Conservation (phyloP, 2,797 vertebrate species). For the Vespertilio murinus region DNA sequence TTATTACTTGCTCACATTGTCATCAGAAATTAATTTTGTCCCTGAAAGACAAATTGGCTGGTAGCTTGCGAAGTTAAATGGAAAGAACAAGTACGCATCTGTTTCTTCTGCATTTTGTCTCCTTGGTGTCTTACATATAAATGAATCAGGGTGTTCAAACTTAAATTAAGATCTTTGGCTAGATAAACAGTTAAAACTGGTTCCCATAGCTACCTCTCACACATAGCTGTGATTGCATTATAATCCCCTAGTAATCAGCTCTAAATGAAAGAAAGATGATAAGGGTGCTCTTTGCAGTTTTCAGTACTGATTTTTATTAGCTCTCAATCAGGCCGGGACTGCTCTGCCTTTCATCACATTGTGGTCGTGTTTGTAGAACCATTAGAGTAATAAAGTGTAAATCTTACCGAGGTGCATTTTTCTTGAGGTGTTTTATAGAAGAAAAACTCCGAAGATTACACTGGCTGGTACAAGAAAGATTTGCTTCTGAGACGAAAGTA, state of each 20-base stretch:
- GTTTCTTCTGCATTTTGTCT: slow-evolving; percentile 95
- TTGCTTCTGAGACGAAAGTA: slow-evolving; percentile 83
- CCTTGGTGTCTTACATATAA: slow-evolving; percentile 99
- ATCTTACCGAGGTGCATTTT: slow-evolving; percentile 87
- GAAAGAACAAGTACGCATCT: slow-evolving; percentile 96
- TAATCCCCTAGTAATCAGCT: slow-evolving; percentile 99
- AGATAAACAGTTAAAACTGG: slow-evolving; percentile 99
- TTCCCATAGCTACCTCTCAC: slow-evolving; percentile 99
- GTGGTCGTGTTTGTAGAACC: slow-evolving; percentile 94
- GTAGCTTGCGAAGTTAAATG: slow-evolving; percentile 97
- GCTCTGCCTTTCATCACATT: slow-evolving; percentile 92
- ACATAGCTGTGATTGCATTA: slow-evolving; percentile 99
- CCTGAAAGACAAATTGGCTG: slow-evolving; percentile 99
- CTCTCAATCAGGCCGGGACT: slow-evolving; percentile 96
- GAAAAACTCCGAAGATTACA: slow-evolving; percentile 85
- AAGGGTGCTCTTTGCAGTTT: slow-evolving; percentile 98
- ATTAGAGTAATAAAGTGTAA: slow-evolving; percentile 92
- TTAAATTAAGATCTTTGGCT: slow-evolving; percentile 99
- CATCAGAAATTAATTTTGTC: slow-evolving; percentile 99
- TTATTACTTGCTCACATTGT: slow-evolving; percentile 96
- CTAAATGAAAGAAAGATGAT: slow-evolving; percentile 99
- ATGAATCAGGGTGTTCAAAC: slow-evolving; percentile 99
- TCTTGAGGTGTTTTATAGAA: slow-evolving; percentile 87
- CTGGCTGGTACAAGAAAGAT: slow-evolving; percentile 83
- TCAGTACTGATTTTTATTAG: slow-evolving; percentile 98